These are phyloP conservation scores for Zophobas morio DNA, from an alignment of 1,140 invertebrate genomes.

Conservation along the genomic window DNA sequence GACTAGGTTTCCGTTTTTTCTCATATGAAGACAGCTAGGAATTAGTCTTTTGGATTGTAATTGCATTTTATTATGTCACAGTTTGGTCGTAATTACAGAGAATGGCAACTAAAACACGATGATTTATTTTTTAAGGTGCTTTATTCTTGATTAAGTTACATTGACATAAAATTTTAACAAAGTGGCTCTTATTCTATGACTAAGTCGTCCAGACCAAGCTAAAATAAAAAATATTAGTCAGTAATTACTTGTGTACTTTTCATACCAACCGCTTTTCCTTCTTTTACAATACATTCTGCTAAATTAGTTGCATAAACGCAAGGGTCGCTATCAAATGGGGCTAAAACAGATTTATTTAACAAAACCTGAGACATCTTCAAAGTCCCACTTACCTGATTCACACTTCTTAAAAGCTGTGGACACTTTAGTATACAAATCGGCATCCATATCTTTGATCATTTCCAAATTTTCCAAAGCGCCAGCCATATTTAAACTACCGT, in stretches of 20 bases:
- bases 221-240: neutral
- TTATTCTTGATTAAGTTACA: constrained; percentile 21
- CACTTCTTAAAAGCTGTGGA: constrained; percentile 41
- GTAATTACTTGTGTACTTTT: neutral
- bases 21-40: too few species aligned
- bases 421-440: constrained; percentile 49
- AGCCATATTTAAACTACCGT: constrained; percentile 46
- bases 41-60: neutral
- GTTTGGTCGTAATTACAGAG: neutral
- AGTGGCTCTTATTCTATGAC: neutral
- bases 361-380: neutral
- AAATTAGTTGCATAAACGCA: constrained; percentile 27
- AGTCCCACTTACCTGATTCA: constrained; percentile 3
- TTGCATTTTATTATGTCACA: neutral
- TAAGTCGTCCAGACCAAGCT: constrained; percentile 14
- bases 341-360: constrained; percentile 16
- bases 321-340: constrained; percentile 15
- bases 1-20: too few species aligned
- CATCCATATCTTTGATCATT: constrained; percentile 48
- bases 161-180: constrained; percentile 15
- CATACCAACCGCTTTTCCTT: constrained; percentile 41
- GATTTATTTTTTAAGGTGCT: neutral
- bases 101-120: neutral
- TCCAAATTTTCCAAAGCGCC: constrained; percentile 39
- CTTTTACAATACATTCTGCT: constrained; percentile 36